These are phyloP conservation scores for Pyrocoelia pectoralis DNA, from an alignment of 2,888 invertebrate species.

Conservation along the genomic window DNA sequence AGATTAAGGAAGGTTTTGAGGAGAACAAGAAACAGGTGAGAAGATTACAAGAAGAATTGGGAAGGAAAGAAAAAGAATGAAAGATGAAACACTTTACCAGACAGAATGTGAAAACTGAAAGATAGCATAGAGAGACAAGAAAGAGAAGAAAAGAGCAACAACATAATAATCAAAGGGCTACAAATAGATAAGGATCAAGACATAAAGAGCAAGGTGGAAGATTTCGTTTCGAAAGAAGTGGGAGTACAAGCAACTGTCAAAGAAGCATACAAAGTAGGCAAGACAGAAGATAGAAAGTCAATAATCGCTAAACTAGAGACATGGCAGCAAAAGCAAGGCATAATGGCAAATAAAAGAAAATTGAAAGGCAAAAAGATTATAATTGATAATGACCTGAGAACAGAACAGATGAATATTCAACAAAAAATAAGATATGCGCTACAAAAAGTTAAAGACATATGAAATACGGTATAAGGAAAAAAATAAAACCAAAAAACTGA, in stretches of 20 bases:
- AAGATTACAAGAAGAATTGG: not conserved
- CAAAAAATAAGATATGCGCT: not conserved
- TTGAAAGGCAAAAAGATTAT: not conserved
- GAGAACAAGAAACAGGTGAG: not conserved
- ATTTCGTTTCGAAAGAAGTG: not conserved
- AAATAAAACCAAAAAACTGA: not conserved
- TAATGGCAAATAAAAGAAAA: not conserved
- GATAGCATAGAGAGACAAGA: not conserved
- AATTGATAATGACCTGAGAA: not conserved
- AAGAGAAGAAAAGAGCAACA: not conserved
- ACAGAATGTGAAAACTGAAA: not conserved
- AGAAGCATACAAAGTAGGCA: not conserved
- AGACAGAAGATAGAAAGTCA: not conserved
- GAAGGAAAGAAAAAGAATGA: not conserved
- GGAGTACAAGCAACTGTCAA: not conserved
- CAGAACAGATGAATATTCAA: not conserved
- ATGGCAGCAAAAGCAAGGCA: not conserved
- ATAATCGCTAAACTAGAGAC: not conserved
- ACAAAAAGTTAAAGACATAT: not conserved
- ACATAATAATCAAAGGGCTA: not conserved
- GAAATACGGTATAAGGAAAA: not conserved
- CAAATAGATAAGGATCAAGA: slow-evolving; percentile 1
- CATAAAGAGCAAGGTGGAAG: not conserved
- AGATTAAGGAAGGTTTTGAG: not conserved
- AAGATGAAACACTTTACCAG: no score